Conservation (phyloP, 2,888 invertebrate species). For the Piscicola geometra region DNA sequence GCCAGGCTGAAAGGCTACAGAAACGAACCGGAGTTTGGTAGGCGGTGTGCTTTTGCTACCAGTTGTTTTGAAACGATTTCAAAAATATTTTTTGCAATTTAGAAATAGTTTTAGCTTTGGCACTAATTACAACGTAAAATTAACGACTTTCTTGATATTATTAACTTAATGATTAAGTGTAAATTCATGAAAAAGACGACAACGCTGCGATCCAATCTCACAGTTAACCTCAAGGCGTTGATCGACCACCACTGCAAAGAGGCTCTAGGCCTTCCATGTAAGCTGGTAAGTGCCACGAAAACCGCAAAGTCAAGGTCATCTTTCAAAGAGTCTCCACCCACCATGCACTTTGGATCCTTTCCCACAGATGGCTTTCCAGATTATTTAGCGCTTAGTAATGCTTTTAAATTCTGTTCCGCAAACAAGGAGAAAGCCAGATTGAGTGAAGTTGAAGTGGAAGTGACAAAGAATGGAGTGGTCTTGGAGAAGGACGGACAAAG, state of each 20-base stretch:
- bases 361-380: conserved; percentile 1
- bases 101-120: neutral
- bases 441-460: neutral
- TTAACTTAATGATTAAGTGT: too few species aligned
- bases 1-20: conserved; percentile 14
- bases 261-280: neutral
- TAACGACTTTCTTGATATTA: too few species aligned
- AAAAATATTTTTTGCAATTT: neutral
- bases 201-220: too few species aligned
- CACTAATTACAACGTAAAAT: too few species aligned
- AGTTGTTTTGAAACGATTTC: neutral
- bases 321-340: neutral
- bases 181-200: too few species aligned
- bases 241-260: neutral
- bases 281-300: neutral
- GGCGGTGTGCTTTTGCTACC: neutral
- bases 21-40: conserved; percentile 15
- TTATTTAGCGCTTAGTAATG: neutral
- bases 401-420: neutral
- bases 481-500: neutral
- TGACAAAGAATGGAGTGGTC: neutral
- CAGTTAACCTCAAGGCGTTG: conserved; percentile 5
- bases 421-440: neutral
- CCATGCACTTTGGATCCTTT: neutral
- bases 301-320: neutral